Evolutionary conservation across 2,113 vertebrate species (phyloP).

Genomic region (Riparia riparia): DNA sequence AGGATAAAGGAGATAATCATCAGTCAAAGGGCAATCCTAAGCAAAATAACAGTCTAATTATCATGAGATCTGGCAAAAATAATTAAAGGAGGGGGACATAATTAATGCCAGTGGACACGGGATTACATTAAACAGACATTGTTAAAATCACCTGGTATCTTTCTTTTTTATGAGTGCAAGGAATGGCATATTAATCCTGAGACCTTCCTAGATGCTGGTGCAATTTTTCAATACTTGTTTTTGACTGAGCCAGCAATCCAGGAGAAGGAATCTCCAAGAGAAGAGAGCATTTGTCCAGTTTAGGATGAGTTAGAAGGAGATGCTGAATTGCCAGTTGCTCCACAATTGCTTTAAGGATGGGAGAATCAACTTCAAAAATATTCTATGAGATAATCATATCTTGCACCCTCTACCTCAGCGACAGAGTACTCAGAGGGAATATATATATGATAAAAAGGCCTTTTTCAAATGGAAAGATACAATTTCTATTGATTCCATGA

Average conservation of each 20-base stretch:
- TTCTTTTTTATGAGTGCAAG: neutral
- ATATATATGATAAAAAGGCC: neutral
- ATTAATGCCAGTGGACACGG: neutral
- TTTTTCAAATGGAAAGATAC: neutral
- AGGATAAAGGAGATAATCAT: neutral
- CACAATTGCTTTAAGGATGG: neutral
- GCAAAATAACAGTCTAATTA: neutral
- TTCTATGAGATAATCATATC: neutral
- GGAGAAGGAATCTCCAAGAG: neutral
- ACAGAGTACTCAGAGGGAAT: neutral
- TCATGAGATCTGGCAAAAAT: neutral
- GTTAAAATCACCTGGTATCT: neutral
- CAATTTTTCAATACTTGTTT: neutral
- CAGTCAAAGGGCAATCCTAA: neutral
- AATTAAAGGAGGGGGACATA: neutral
- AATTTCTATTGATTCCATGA: neutral
- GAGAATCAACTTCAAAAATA: neutral
- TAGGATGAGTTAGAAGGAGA: neutral
- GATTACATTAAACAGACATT: neutral
- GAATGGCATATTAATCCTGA: neutral
- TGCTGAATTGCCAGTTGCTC: neutral
- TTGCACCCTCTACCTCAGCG: neutral
- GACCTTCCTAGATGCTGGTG: neutral
- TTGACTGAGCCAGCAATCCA: neutral
- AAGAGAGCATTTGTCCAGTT: neutral